Conservation (phyloP, 2,113 vertebrate species). For the Brachypteracias leptosomus region DNA sequence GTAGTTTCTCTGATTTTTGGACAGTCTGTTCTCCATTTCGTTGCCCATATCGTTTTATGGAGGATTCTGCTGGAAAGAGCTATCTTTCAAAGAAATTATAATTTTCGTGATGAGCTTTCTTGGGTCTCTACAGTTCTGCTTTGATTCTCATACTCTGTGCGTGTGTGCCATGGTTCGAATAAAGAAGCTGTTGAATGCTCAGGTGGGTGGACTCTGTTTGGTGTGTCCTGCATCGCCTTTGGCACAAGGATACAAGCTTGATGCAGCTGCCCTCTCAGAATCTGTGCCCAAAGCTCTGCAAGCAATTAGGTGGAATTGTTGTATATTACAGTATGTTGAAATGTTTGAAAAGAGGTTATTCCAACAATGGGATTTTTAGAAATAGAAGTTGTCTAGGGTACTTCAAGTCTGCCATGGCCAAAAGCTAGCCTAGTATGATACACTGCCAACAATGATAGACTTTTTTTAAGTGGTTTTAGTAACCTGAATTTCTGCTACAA, state of each 20-base stretch:
- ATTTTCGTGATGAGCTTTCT: not conserved
- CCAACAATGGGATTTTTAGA: not conserved
- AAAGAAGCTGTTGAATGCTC: not conserved
- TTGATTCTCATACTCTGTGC: fast-evolving
- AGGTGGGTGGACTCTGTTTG: not conserved
- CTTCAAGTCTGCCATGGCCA: not conserved
- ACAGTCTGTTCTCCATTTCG: not conserved
- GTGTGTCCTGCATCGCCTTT: not conserved
- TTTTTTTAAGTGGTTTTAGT: not conserved
- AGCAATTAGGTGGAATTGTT: not conserved
- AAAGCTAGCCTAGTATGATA: not conserved
- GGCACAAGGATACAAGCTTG: fast-evolving
- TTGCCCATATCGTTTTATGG: fast-evolving
- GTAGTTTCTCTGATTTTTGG: not conserved
- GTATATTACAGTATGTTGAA: not conserved
- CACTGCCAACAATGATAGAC: not conserved
- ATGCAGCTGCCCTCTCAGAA: not conserved
- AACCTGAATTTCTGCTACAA: not conserved
- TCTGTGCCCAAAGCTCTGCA: not conserved
- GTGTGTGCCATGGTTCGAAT: not conserved
- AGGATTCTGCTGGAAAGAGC: not conserved
- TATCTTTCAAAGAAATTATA: not conserved
- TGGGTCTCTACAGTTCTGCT: not conserved
- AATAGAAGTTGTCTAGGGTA: not conserved
- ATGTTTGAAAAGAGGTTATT: not conserved